A percentile compares a stretch with the other conserved stretches of the same genome.
phyloP scores from a whole-genome alignment of 2,888 invertebrate genomes.

The Mesochorus sp. region DNA sequence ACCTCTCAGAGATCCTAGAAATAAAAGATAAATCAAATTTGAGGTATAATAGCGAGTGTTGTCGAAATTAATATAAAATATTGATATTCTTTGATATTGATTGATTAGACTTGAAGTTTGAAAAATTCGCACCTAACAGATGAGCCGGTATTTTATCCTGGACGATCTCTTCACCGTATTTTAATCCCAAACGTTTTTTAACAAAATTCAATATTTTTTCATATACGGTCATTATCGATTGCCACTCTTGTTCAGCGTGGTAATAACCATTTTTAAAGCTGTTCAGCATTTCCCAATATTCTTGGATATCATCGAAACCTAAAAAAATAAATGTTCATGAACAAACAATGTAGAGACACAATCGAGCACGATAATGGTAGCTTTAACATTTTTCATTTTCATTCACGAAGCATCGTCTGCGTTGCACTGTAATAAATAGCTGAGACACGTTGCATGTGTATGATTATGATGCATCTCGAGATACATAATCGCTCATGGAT shows the following conservation, averaged over 20 bases:
- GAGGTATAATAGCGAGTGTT: too few relatives aligned
- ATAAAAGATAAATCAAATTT: slow-evolving; percentile 1
- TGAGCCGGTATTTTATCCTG: slow-evolving; percentile 72
- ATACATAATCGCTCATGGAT: neutral
- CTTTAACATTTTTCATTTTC: neutral
- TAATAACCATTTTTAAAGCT: slow-evolving; percentile 72
- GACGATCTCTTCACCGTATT: slow-evolving; percentile 66
- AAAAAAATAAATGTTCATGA: too few relatives aligned
- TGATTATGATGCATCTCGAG: slow-evolving; percentile 19
- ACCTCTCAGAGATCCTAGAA: slow-evolving; percentile 73
- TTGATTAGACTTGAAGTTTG: neutral
- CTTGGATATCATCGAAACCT: slow-evolving; percentile 67
- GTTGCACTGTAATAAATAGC: neutral
- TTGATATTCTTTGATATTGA: neutral
- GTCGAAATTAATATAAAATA: neutral
- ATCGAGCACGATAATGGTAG: neutral
- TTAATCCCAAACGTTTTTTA: slow-evolving; percentile 66
- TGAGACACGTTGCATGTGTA: neutral
- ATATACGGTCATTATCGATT: slow-evolving; percentile 68
- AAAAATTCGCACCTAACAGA: slow-evolving; percentile 71
- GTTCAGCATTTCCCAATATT: slow-evolving; percentile 77
- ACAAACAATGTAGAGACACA: neutral
- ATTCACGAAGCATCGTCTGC: slow-evolving; percentile 3
- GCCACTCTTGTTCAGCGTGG: slow-evolving; percentile 68
- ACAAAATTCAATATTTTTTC: slow-evolving; percentile 71